A percentile compares a stretch with the other conserved stretches of the same genome.
These are phyloP conservation scores for Poecilia velifera DNA, from an alignment of 2,797 vertebrate species.

Conservation along the genomic window DNA sequence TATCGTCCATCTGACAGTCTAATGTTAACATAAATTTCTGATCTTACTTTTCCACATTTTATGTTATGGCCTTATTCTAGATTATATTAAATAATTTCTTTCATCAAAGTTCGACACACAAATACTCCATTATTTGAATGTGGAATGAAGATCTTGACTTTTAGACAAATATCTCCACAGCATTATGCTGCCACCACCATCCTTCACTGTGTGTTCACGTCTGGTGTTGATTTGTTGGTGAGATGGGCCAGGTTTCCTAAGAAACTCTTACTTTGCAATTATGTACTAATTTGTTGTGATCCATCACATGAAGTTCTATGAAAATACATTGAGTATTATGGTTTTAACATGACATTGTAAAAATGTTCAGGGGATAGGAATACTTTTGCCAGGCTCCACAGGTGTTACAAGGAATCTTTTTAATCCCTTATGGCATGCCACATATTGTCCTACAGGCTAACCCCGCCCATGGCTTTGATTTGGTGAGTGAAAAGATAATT, in stretches of 20 bases:
- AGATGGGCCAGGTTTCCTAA: too few relatives aligned
- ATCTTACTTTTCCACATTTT: too few relatives aligned
- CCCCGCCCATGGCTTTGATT: constrained; percentile 70
- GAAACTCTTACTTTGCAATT: background rate
- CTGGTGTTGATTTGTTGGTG: too few relatives aligned
- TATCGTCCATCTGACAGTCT: background rate
- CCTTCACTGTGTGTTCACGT: too few relatives aligned
- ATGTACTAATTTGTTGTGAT: background rate
- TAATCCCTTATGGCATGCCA: constrained; percentile 65
- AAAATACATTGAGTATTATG: background rate
- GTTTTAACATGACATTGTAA: background rate
- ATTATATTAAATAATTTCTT: too few relatives aligned
- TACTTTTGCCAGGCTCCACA: constrained; percentile 14
- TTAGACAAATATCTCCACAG: too few relatives aligned
- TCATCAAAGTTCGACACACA: too few relatives aligned
- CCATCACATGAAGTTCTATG: background rate
- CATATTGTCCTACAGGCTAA: constrained; percentile 71
- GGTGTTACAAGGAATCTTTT: constrained; percentile 48
- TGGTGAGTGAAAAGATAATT: constrained; percentile 76
- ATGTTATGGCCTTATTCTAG: too few relatives aligned
- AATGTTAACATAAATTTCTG: background rate
- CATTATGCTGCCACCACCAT: too few relatives aligned
- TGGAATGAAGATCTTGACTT: too few relatives aligned
- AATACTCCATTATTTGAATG: too few relatives aligned
- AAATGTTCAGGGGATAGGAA: background rate